Evolutionary conservation across 2,113 vertebrate species (phyloP), one percentile per base, ranked within the genome.

Genomic region (Indicator maculatus): DNA sequence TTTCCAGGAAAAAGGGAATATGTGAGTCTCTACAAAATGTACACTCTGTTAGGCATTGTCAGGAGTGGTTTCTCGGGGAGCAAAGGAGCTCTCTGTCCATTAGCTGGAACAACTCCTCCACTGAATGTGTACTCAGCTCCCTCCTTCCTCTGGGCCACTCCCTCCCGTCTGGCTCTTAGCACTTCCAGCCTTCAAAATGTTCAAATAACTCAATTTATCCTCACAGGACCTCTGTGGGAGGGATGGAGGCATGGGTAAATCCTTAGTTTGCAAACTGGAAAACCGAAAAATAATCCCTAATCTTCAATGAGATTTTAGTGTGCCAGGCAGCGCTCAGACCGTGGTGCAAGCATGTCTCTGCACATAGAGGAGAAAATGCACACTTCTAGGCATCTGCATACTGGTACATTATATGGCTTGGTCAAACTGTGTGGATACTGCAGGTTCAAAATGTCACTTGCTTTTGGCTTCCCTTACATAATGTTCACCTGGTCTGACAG

Each of bases 141-240:
- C 58, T 86, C 8, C 6, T 33, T 88, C 45, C 83, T 78, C 65
- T 6, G 23, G 75, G 93, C 89, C 88, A 60, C 87, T 94, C 88
- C 83, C 89, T 93, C 45, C 74, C 1, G 3, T 88, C 74, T 90
- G 90, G 75, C 72, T 90, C 31, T 76, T 84, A 82, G 77, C 52
- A 38, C 74, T 95, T 93, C 63, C 63, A 94, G 53, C 50, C 65
- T 88, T 96, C 90, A 71, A 61, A 83, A 90, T 19, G 50, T 70
- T 81, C 87, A 86, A 72, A 69, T 75, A 79, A 47, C 65, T 61
- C 58, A 20, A 14, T 30, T 86, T 93, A 77, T 95, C 85, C 93
- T 93, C 65, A 65, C 27, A 95, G 78, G 69, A 90, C 91, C 86
- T 86, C 72, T 88, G 53, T 71, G 65, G 55, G 45, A 92, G 8